phyloP scores from a whole-genome alignment of 2,888 invertebrate species.

The Chrysolina americana region DNA sequence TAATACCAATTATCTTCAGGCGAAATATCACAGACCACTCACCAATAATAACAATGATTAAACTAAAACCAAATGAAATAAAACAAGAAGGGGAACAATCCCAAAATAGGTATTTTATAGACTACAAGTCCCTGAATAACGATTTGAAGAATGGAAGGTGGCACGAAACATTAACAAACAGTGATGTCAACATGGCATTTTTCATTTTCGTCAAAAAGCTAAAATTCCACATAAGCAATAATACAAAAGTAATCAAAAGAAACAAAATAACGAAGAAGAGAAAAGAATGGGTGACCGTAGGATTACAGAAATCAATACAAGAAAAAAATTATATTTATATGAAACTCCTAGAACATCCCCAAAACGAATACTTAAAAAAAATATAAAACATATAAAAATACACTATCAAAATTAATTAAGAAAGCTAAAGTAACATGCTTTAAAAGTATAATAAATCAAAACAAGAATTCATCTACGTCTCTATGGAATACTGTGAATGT shows the following conservation, averaged over 20 bases:
- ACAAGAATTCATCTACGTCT: constrained; percentile 3
- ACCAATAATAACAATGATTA: constrained; percentile 25
- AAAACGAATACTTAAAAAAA: constrained; percentile 9
- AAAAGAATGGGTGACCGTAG: constrained; percentile 19
- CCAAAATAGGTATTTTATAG: constrained; percentile 18
- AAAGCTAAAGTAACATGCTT: constrained; percentile 18
- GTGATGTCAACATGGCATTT: constrained; percentile 19
- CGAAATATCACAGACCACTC: constrained; percentile 24
- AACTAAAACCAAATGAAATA: constrained; percentile 18
- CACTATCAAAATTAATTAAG: constrained; percentile 20
- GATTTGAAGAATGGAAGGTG: constrained; percentile 24
- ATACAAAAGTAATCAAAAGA: constrained; percentile 16
- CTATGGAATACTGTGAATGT: constrained; percentile 14
- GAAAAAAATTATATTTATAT: constrained; percentile 16
- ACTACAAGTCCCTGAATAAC: constrained; percentile 18
- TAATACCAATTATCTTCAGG: constrained; percentile 26
- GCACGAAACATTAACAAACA: constrained; percentile 22
- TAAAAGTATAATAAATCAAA: constrained; percentile 5
- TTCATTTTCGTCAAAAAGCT: constrained; percentile 11
- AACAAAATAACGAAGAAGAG: constrained; percentile 15
- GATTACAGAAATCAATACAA: constrained; percentile 7
- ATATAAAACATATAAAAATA: constrained; percentile 22
- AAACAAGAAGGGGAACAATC: constrained; percentile 19
- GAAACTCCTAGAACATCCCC: constrained; percentile 20
- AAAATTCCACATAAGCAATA: constrained; percentile 20